These are phyloP conservation scores for Hirtodrosophila histrioides DNA, from an alignment of 2,888 invertebrate species.

Conservation along the genomic window DNA sequence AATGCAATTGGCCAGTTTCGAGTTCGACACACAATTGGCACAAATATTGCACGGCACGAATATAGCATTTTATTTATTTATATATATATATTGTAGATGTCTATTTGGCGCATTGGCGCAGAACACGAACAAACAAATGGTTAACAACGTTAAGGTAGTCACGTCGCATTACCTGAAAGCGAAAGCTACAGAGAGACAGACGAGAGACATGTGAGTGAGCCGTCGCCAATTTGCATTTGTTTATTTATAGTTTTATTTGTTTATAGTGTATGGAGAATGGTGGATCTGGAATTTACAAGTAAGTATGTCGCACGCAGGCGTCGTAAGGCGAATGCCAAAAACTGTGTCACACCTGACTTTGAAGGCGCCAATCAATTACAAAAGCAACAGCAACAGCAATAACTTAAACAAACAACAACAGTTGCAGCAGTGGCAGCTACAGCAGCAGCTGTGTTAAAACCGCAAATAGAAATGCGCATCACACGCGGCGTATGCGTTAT, in stretches of 20 bases:
- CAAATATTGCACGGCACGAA: slow-evolving; percentile 51
- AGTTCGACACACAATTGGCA: slow-evolving; percentile 38
- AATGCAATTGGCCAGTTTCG: slow-evolving; percentile 32
- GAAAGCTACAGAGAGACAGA: slow-evolving; percentile 59
- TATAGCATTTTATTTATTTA: slow-evolving; percentile 37
- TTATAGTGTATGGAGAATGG: slow-evolving; percentile 15
- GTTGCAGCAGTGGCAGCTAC: not conserved
- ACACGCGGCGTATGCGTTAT: slow-evolving; percentile 66
- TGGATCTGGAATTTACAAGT: slow-evolving; percentile 27
- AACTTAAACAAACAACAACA: not conserved
- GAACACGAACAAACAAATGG: slow-evolving; percentile 58
- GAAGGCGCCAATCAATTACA: slow-evolving; percentile 59
- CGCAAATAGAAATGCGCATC: slow-evolving; percentile 69
- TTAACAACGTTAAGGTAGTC: slow-evolving; percentile 55
- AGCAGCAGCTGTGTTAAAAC: slow-evolving; percentile 29
- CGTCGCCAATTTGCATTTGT: slow-evolving; percentile 62
- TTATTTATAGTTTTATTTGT: slow-evolving; percentile 50
- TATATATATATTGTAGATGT: slow-evolving; percentile 15
- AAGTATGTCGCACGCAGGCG: slow-evolving; percentile 58
- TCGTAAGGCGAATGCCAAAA: slow-evolving; percentile 65
- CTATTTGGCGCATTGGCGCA: slow-evolving; percentile 50
- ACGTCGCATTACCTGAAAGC: slow-evolving; percentile 68
- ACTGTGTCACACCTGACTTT: slow-evolving; percentile 67
- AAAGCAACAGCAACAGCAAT: slow-evolving; percentile 25
- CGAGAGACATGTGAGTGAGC: slow-evolving; percentile 15